Evolutionary conservation across 1,140 invertebrate species (phyloP), one percentile per base, ranked within the genome.

Genomic region (Pseudoatta argentina): DNA sequence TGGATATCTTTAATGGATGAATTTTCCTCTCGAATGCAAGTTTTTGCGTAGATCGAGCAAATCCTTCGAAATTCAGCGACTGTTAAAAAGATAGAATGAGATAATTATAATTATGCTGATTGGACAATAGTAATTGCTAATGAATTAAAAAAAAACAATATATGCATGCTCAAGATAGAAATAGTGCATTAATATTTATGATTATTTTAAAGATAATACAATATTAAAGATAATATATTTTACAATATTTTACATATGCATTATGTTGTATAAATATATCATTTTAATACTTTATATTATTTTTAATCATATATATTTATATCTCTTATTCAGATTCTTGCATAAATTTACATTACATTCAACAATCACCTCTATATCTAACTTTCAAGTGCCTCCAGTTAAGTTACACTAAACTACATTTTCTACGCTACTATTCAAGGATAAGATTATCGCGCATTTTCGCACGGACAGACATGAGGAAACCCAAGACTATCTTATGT

Each of bases 51-150:
- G 8, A 0, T 55, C 10, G n/a, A 24, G 12, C n/a, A 21, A 16
- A 66, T 78, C 5, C 30, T 30, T 53, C 1, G 24, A n/a, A 27
- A 53, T 69, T 34, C 16, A 48, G 6, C 63, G 12, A 2, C 27
- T 51, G 10, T 51, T 51, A 82, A 3, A 82, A 82, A 71, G 12
- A 14, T 53, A 34, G 18, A 39, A 0, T 3, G 0, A 8, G 16
- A 78, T 21, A 39, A 79, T 87, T 79, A 78, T 39, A 67, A 78
- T 75, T 69, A 24, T 67, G 76, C 39, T 44, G 8, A 86, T 76
- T 72, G 16, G 6, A 18, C 4, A 10, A n/a, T 8, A 0, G 7
- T 39, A 71, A 64, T 30, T 39, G 16, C 18, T 64, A 21, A 24
- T 24, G n/a, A 51, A 51, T 77, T 57, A 24, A 3, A 57, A 66